Percentiles rank a stretch among this genome's conserved stretches.
Conservation (phyloP, 2,797 vertebrate species). For the Lagocephalus sceleratus region DNA sequence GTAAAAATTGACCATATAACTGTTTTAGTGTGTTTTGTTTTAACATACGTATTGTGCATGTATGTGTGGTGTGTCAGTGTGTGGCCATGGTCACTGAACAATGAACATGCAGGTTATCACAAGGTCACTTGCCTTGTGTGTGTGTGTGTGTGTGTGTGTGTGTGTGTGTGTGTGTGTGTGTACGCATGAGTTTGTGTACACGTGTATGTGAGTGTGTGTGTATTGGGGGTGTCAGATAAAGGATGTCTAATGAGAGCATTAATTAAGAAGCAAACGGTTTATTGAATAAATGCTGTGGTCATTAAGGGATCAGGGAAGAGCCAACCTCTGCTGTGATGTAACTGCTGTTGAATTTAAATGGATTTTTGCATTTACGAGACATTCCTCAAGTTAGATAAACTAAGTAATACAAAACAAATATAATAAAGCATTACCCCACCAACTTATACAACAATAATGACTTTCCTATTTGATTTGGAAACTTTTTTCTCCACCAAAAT, state of each 20-base stretch:
- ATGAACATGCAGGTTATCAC: constrained; percentile 91
- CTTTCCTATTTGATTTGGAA: neutral
- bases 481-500: too few relatives aligned
- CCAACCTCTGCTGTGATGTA: constrained; percentile 7
- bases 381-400: neutral
- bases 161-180: constrained; percentile 57
- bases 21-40: constrained; percentile 68
- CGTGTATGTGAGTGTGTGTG: constrained; percentile 52
- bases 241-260: constrained; percentile 86
- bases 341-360: neutral
- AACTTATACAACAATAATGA: neutral
- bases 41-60: neutral
- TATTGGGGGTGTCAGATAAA: constrained; percentile 71
- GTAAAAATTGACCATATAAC: constrained; percentile 77
- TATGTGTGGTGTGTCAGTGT: constrained; percentile 5
- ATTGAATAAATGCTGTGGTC: constrained; percentile 89
- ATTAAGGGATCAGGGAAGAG: constrained; percentile 71
- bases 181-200: constrained; percentile 20
- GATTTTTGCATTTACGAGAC: neutral
- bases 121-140: constrained; percentile 79
- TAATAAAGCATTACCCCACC: too few relatives aligned
- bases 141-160: constrained; percentile 24
- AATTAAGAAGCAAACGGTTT: constrained; percentile 87
- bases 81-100: constrained; percentile 73
- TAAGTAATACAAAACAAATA: neutral